A percentile compares a stretch with the other conserved stretches of the same genome.
Conservation (phyloP, 1,140 invertebrate genomes). For the Brachionus rotundiformis region DNA sequence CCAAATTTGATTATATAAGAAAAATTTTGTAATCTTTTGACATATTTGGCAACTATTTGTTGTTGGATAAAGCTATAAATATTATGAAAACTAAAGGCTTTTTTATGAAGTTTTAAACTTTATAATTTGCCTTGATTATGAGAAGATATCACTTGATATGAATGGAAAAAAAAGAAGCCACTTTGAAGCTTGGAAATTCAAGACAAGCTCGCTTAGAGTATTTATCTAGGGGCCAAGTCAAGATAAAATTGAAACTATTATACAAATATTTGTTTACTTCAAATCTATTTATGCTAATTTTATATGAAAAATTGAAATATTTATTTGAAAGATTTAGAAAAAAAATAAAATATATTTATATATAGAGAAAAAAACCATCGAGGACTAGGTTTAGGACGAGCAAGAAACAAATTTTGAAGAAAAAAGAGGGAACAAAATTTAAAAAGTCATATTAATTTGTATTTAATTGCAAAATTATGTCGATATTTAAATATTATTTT, state of each 20-base stretch:
- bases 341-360: background rate
- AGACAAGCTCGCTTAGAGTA: background rate
- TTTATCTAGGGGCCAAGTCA: conserved; percentile 7
- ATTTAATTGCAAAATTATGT: conserved; percentile 9
- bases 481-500: background rate
- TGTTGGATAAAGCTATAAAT: background rate
- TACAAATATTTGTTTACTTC: conserved; percentile 17
- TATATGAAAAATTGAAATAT: conserved; percentile 17
- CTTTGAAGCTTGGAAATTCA: background rate
- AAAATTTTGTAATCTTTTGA: background rate
- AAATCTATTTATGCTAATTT: conserved; percentile 12
- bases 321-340: background rate
- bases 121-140: background rate
- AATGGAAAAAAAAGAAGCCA: background rate
- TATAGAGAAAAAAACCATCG: background rate
- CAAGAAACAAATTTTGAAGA: conserved; percentile 1
- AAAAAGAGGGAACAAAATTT: conserved; percentile 3
- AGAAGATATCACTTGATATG: background rate
- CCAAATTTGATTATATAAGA: background rate
- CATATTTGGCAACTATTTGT: conserved; percentile 3
- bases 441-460: background rate
- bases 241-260: conserved; percentile 21
- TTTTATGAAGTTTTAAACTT: background rate
- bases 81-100: background rate
- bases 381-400: background rate